Base-by-base conservation (phyloP, 2,888 invertebrate genomes). In the Periphyllus acericola region DNA sequence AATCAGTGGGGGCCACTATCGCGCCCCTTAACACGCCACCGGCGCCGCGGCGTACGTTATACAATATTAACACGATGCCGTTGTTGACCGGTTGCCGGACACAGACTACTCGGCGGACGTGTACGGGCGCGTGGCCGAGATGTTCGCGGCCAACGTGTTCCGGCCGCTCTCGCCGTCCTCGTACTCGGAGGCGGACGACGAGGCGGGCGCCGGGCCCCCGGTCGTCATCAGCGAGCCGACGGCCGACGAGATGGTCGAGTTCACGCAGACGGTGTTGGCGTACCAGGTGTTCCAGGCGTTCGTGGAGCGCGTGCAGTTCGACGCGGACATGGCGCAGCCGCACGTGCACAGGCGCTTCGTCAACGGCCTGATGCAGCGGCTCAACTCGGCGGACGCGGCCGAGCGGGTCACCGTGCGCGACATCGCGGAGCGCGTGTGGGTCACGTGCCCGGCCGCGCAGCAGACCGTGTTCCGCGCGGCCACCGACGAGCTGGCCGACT, bases 71-170 rank as follows among this genome's bases (percentile, higher is more conserved):
- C n/a, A n/a, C n/a, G n/a, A n/a, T n/a, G n/a, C n/a, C n/a, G n/a
- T n/a, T n/a, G n/a, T n/a, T n/a, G n/a, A n/a, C n/a, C n/a, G 6
- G 36, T 36, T 36, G 36, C 6, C 36, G 36, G 36, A 36, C 36
- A 6, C 25, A 55, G 83, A 74, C 6, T 83, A 74, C 36, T n/a
- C 74, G 72, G 74, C 19, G 6, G 72, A 74, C 3, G 83, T 83
- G 83, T 83, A 83, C 83, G 83, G 29, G 55, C 1, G n/a, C 74
- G 72, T 74, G 8, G n/a, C 21, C n/a, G 36, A 60, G 19, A 83
- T 83, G 83, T 74, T 74, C 55, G 55, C 83, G 36, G 17, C 83
- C 32, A 83, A 83, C 83, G 74, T 83, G 34, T 83, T 74, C 72
- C 83, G 83, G 21, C 83, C 83, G 32, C 21, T 83, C 40, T 29